phyloP scores from a whole-genome alignment of 2,113 vertebrate species.

The Burhinus bistriatus region DNA sequence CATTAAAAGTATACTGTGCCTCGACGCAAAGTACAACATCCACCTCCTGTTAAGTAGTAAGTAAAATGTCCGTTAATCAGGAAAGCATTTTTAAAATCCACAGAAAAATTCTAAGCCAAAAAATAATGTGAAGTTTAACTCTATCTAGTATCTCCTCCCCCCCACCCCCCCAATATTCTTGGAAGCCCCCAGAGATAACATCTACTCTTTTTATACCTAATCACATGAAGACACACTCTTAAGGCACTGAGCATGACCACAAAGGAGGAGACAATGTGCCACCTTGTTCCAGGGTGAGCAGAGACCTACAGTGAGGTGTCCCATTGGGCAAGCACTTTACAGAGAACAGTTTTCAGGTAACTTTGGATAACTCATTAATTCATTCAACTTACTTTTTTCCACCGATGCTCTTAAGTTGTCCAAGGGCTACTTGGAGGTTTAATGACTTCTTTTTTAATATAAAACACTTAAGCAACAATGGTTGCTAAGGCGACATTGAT shows the following conservation, averaged over 20 bases:
- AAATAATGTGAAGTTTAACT: background rate
- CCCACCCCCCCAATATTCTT: background rate
- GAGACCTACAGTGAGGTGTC: background rate
- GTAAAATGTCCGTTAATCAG: background rate
- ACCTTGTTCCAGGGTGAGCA: background rate
- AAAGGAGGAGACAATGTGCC: background rate
- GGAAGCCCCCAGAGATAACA: background rate
- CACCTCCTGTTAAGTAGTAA: background rate
- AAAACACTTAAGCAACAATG: background rate
- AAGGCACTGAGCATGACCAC: background rate
- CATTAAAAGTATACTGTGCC: background rate
- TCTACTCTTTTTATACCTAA: background rate
- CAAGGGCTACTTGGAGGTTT: background rate
- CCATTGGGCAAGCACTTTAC: background rate
- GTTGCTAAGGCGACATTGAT: background rate
- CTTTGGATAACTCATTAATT: background rate
- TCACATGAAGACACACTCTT: background rate
- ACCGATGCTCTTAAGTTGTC: background rate
- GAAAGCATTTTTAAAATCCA: background rate
- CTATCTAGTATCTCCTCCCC: background rate
- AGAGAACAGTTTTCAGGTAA: background rate
- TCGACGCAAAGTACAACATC: background rate
- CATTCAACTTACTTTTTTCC: background rate
- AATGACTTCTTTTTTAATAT: background rate
- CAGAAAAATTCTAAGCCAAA: background rate